Evolutionary conservation across 2,113 vertebrate genomes (phyloP).

Genomic region (Origma solitaria): DNA sequence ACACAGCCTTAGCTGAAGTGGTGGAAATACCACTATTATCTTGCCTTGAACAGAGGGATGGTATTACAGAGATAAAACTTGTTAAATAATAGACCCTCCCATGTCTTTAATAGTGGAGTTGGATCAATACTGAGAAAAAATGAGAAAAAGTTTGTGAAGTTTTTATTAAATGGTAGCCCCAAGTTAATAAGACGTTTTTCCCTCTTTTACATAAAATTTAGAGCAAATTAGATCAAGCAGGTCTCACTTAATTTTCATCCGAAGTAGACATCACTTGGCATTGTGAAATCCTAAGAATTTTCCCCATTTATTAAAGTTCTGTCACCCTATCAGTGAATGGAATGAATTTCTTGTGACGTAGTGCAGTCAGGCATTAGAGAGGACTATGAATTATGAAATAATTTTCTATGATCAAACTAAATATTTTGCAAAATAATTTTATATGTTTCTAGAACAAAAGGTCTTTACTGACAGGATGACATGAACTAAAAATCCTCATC

Average conservation of each 20-base stretch:
- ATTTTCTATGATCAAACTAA: background rate
- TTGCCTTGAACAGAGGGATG: background rate
- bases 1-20: background rate
- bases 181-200: background rate
- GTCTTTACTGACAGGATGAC: background rate
- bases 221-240: background rate
- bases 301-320: background rate
- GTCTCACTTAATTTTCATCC: background rate
- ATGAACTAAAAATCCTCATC: background rate
- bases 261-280: background rate
- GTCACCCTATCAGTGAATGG: background rate
- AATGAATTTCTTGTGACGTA: background rate
- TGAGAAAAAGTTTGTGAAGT: background rate
- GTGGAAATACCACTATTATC: background rate
- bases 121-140: background rate
- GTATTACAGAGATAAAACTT: background rate
- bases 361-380: background rate
- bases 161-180: background rate
- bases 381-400: background rate
- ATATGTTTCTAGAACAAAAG: background rate
- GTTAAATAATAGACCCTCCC: background rate
- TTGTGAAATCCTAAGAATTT: background rate
- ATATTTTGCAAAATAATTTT: background rate
- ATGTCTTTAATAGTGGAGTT: background rate
- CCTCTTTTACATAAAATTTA: background rate